Evolutionary conservation across 2,888 invertebrate genomes (phyloP).

Genomic region (Aethes cnicana): DNA sequence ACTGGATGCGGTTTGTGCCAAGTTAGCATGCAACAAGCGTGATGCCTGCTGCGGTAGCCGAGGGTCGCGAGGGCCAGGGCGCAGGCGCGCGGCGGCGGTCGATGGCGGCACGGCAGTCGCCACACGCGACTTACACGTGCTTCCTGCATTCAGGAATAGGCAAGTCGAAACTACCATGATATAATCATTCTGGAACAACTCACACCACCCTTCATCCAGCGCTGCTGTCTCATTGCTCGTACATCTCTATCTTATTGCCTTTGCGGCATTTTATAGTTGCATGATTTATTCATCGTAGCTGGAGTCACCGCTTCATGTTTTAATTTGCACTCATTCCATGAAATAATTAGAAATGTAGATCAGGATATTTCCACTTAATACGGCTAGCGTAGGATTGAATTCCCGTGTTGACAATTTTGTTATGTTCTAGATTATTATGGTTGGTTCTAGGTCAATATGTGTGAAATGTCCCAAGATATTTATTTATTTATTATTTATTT

Average conservation of each 20-base stretch:
- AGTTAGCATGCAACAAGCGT: conserved; percentile 32
- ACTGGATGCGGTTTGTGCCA: background rate
- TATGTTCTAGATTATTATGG: too few relatives aligned
- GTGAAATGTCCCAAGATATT: too few relatives aligned
- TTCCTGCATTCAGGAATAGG: conserved; percentile 35
- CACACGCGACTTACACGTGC: conserved; percentile 72
- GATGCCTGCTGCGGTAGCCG: conserved; percentile 7
- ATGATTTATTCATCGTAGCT: background rate
- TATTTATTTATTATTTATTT: too few relatives aligned
- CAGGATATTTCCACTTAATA: background rate
- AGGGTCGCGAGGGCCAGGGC: conserved; percentile 40
- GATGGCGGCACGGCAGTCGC: conserved; percentile 50
- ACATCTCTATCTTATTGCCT: too few relatives aligned
- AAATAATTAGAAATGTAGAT: background rate
- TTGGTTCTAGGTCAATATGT: too few relatives aligned
- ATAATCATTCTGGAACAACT: too few relatives aligned
- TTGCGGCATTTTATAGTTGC: too few relatives aligned
- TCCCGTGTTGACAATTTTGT: background rate
- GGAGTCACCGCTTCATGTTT: background rate
- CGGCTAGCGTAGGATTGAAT: background rate
- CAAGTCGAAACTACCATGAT: conserved; percentile 30
- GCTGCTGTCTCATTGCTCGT: too few relatives aligned
- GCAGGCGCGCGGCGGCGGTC: conserved; percentile 69
- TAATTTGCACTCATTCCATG: background rate
- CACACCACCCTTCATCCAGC: too few relatives aligned